phyloP scores from a whole-genome alignment of 2,888 invertebrate species.

The Podabrus alpinus region DNA sequence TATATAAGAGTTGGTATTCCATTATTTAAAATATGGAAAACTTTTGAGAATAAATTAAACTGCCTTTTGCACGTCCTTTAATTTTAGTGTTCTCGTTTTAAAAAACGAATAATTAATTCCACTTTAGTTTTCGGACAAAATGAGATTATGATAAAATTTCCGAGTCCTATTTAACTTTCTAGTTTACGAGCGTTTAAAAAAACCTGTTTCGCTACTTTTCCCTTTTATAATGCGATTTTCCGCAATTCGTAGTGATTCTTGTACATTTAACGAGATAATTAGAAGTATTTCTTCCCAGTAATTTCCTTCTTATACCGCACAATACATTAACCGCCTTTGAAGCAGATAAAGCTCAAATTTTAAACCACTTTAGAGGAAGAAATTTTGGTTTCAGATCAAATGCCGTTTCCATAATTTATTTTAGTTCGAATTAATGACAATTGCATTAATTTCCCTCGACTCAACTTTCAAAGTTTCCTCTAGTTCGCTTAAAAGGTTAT shows the following conservation, averaged over 20 bases:
- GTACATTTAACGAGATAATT: background rate
- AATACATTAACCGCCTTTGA: background rate
- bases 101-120: background rate
- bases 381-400: background rate
- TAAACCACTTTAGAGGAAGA: background rate
- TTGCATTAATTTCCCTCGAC: background rate
- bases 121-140: background rate
- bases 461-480: background rate
- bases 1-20: background rate
- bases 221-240: background rate
- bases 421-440: background rate
- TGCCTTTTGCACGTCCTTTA: background rate
- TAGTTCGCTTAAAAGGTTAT: background rate
- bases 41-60: constrained; percentile 1
- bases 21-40: constrained; percentile 1
- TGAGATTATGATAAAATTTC: background rate
- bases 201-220: background rate
- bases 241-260: background rate
- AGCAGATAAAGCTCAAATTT: background rate
- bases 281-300: background rate
- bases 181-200: background rate
- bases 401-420: background rate
- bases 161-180: background rate
- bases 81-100: background rate
- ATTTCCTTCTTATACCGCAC: background rate